These are phyloP conservation scores for Cyrtonyx montezumae DNA, from an alignment of 2,113 vertebrate species.

Conservation along the genomic window DNA sequence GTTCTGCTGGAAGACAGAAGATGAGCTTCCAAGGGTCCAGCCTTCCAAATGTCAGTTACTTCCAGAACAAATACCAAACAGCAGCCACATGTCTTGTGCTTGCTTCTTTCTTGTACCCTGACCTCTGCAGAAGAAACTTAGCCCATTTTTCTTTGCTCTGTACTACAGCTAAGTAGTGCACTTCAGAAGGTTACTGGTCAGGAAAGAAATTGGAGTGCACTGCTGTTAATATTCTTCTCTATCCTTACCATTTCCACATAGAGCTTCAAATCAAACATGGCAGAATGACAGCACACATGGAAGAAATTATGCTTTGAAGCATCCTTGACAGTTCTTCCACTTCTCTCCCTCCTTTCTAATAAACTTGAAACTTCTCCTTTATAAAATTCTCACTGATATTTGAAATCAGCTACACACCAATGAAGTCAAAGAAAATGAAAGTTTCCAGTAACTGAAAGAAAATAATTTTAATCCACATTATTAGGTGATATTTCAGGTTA, in stretches of 20 bases:
- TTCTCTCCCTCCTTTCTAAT: neutral
- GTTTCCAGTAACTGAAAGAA: neutral
- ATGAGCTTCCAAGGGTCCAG: neutral
- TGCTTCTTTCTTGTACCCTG: neutral
- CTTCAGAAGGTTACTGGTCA: neutral
- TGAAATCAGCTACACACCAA: neutral
- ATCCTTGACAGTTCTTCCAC: neutral
- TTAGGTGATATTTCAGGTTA: neutral
- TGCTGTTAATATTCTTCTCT: neutral
- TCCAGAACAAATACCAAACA: neutral
- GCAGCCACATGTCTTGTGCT: neutral
- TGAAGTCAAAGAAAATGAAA: neutral
- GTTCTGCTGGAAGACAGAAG: neutral
- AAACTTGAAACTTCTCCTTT: neutral
- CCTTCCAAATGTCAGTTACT: neutral
- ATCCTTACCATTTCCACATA: fast-evolving
- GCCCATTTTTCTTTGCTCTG: neutral
- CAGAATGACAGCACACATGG: neutral
- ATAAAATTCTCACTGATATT: neutral
- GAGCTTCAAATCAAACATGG: neutral
- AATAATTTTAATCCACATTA: neutral
- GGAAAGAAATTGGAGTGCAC: neutral
- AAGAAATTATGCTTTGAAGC: neutral
- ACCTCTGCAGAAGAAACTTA: neutral
- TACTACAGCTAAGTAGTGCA: neutral